A percentile compares a stretch with the other conserved stretches of the same genome.
These are phyloP conservation scores for Ecliptopera silaceata DNA, from an alignment of 2,888 invertebrate genomes.

Conservation along the genomic window DNA sequence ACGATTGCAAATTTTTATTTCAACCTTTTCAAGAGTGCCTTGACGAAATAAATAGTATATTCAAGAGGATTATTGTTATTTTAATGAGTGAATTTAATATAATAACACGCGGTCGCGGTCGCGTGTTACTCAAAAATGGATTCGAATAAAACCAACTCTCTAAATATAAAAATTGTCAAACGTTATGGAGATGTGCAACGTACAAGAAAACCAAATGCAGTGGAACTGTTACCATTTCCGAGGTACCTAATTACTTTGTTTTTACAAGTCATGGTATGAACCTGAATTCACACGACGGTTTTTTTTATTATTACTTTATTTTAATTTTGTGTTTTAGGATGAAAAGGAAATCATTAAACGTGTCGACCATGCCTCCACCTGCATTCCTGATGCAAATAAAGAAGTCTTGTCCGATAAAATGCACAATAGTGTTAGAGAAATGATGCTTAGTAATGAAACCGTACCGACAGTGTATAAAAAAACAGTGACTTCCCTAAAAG, in stretches of 20 bases:
- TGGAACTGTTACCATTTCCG: conserved; percentile 27
- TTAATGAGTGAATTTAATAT: conserved; percentile 20
- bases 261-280: conserved; percentile 16
- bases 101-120: conserved; percentile 22
- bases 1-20: conserved; percentile 9
- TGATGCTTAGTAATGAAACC: conserved; percentile 17
- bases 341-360: conserved; percentile 12
- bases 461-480: conserved; percentile 11
- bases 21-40: conserved; percentile 8
- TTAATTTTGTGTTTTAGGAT: not conserved
- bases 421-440: conserved; percentile 23
- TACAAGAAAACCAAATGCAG: conserved; percentile 29
- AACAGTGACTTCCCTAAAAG: conserved; percentile 15
- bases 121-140: conserved; percentile 28
- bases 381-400: conserved; percentile 22
- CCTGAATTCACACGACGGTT: conserved; percentile 14
- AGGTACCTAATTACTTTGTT: conserved; percentile 10
- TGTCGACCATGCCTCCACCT: conserved; percentile 21
- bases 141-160: conserved; percentile 20
- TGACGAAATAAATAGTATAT: too few species aligned
- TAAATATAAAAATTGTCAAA: conserved; percentile 22
- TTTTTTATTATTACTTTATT: conserved; percentile 2
- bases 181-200: conserved; percentile 27
- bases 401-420: conserved; percentile 22
- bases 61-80: conserved; percentile 15